Evolutionary conservation across 2,797 vertebrate species (phyloP).

Genomic region (Thalassophryne amazonica): DNA sequence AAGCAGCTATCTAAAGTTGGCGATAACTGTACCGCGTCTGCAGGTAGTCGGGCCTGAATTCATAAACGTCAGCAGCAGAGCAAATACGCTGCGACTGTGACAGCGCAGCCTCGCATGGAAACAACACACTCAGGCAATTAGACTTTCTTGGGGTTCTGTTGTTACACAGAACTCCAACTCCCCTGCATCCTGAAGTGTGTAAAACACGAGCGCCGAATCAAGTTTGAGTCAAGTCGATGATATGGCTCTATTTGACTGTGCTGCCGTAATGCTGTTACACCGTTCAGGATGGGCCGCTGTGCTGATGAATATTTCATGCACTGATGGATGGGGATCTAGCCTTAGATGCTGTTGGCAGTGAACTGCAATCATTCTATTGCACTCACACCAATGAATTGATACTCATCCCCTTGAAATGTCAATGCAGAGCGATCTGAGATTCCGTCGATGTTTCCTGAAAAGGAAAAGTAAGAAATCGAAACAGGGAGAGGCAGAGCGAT

Average conservation of each 20-base stretch:
- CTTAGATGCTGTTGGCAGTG: slow-evolving; percentile 45
- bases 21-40: slow-evolving; percentile 45
- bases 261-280: slow-evolving; percentile 10
- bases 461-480: slow-evolving; percentile 59
- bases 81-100: slow-evolving; percentile 13
- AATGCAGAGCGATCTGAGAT: slow-evolving; percentile 62
- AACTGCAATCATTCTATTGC: slow-evolving; percentile 47
- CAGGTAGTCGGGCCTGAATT: slow-evolving; percentile 32
- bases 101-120: slow-evolving; percentile 34
- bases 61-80: slow-evolving; percentile 29
- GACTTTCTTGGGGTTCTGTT: slow-evolving; percentile 7
- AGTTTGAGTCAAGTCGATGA: not conserved
- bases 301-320: slow-evolving; percentile 74
- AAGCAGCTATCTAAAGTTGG: slow-evolving; percentile 46
- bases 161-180: slow-evolving; percentile 3
- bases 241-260: not conserved
- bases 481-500: slow-evolving; percentile 56
- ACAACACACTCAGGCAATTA: slow-evolving; percentile 26
- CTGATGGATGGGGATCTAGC: slow-evolving; percentile 52
- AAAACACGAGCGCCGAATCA: slow-evolving; percentile 6
- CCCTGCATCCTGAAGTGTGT: slow-evolving; percentile 5
- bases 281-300: slow-evolving; percentile 4
- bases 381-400: slow-evolving; percentile 42
- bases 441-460: slow-evolving; percentile 63
- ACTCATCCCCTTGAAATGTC: slow-evolving; percentile 60